Evolutionary conservation across 1,140 invertebrate species (phyloP).

Genomic region (Leptoteleia sp.): DNA sequence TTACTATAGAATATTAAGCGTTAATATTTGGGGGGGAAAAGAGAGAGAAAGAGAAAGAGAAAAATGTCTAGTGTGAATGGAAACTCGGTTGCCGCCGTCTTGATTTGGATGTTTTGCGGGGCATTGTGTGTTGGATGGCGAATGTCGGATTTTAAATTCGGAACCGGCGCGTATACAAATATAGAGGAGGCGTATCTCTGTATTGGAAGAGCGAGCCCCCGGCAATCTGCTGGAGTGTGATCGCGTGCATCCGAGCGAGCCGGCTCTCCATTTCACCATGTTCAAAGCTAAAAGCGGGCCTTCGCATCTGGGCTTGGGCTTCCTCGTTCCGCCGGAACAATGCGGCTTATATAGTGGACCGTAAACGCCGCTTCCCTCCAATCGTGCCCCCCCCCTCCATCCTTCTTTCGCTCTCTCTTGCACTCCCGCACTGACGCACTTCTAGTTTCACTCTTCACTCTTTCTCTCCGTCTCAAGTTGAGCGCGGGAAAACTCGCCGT

Average conservation of each 20-base stretch:
- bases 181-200: slow-evolving; percentile 18
- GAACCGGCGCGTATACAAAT: slow-evolving; percentile 40
- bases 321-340: slow-evolving; percentile 65
- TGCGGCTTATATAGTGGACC: slow-evolving; percentile 63
- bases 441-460: neutral
- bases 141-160: slow-evolving; percentile 32
- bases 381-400: neutral
- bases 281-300: slow-evolving; percentile 66
- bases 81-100: no score
- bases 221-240: slow-evolving; percentile 61
- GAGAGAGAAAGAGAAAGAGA: no score
- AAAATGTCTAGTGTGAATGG: no score
- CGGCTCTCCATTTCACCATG: slow-evolving; percentile 62
- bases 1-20: no score
- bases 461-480: neutral
- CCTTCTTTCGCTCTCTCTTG: neutral
- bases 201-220: slow-evolving; percentile 43
- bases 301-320: slow-evolving; percentile 59
- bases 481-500: no score
- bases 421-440: neutral
- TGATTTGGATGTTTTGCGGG: slow-evolving; percentile 4
- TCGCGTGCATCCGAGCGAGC: slow-evolving; percentile 62
- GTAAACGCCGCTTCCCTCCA: slow-evolving; percentile 39
- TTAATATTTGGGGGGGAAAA: no score
- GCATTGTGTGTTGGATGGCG: slow-evolving; percentile 11